Conservation (phyloP, 2,888 invertebrate genomes). For the Drosophila flavopinicola region DNA sequence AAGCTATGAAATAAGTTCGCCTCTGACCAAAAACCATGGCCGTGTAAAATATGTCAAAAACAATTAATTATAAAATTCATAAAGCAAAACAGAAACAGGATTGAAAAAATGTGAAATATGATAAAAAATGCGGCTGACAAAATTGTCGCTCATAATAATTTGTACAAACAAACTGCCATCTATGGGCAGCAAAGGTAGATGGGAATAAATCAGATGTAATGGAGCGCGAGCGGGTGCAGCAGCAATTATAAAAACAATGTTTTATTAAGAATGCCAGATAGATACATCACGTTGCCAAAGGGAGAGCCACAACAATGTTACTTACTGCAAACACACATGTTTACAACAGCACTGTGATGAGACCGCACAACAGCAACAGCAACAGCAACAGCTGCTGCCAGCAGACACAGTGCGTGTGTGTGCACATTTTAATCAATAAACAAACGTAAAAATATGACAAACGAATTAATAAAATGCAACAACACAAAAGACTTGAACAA, state of each 20-base stretch:
- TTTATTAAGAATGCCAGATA: conserved; percentile 58
- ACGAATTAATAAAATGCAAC: conserved; percentile 80
- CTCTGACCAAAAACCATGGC: conserved; percentile 11
- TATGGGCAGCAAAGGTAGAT: conserved; percentile 27
- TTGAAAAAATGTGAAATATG: conserved; percentile 26
- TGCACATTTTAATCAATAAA: conserved; percentile 79
- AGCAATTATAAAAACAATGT: conserved; percentile 65
- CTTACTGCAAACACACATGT: conserved; percentile 73
- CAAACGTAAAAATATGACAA: conserved; percentile 79
- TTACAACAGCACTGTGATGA: conserved; percentile 48
- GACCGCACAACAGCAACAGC: conserved; percentile 31
- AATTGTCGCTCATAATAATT: conserved; percentile 72
- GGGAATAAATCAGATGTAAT: conserved; percentile 55
- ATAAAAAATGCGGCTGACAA: conserved; percentile 69
- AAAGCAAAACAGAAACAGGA: conserved; percentile 44
- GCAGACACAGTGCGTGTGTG: conserved; percentile 48
- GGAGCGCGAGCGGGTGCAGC: conserved; percentile 17
- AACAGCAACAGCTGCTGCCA: conserved; percentile 48
- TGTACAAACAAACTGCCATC: conserved; percentile 58
- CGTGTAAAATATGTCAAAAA: conserved; percentile 61
- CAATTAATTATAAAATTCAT: conserved; percentile 70
- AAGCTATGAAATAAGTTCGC: conserved; percentile 42
- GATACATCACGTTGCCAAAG: conserved; percentile 46
- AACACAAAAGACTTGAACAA: conserved; percentile 33
- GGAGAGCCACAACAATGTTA: conserved; percentile 58